These are phyloP conservation scores for Rhinophrynus dorsalis DNA, from an alignment of 2,797 vertebrate genomes.

Conservation along the genomic window DNA sequence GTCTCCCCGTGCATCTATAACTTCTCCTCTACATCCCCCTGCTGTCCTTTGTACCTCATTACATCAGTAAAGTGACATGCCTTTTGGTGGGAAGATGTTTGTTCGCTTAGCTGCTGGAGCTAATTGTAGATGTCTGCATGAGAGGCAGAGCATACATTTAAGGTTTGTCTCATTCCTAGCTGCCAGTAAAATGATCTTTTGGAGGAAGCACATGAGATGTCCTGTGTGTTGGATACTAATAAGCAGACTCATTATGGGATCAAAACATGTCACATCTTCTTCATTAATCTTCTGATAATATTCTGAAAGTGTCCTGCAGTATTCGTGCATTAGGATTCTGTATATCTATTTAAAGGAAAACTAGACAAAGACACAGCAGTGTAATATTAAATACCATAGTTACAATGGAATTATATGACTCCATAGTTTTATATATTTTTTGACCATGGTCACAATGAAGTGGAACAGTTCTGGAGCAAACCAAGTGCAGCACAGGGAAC, in stretches of 20 bases:
- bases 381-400: no score
- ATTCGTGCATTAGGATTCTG: no score
- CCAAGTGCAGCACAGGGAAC: no score
- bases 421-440: no score
- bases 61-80: background rate
- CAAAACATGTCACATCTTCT: background rate
- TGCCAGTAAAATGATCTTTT: background rate
- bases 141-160: constrained; percentile 6
- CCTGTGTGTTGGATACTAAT: constrained; percentile 22
- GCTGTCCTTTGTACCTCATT: background rate
- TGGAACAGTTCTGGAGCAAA: no score
- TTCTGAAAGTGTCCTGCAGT: background rate
- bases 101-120: constrained; percentile 19
- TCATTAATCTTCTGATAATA: background rate
- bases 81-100: constrained; percentile 12
- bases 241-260: constrained; percentile 23
- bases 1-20: no score
- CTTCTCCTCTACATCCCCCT: background rate
- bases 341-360: no score
- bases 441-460: no score
- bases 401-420: no score
- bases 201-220: constrained; percentile 11
- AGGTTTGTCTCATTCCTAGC: constrained; percentile 31
- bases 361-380: no score
- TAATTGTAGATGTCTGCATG: constrained; percentile 24